phyloP scores from a whole-genome alignment of 2,888 invertebrate genomes.

The Eilema griseolum region DNA sequence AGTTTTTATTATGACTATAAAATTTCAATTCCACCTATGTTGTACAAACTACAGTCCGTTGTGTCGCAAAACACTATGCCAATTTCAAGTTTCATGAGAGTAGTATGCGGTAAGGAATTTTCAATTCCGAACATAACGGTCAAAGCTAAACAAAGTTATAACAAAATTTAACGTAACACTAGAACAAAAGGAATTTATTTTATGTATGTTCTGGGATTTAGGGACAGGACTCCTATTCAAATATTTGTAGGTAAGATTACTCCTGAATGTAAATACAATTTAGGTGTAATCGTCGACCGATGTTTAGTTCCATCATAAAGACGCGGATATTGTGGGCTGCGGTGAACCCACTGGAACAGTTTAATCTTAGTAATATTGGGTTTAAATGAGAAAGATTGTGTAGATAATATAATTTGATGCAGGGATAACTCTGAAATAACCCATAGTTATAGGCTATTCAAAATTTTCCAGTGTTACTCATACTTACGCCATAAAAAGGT shows the following conservation, averaged over 20 bases:
- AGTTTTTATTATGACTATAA: background rate
- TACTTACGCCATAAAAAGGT: too few species aligned
- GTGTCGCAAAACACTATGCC: constrained; percentile 42
- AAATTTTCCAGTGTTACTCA: too few species aligned
- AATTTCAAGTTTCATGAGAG: constrained; percentile 46
- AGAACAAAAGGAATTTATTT: constrained; percentile 43
- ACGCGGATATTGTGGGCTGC: background rate
- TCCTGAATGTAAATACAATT: constrained; percentile 6
- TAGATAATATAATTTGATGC: too few species aligned
- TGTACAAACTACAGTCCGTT: background rate
- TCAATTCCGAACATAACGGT: constrained; percentile 50
- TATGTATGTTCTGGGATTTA: constrained; percentile 35
- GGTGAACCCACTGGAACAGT: background rate
- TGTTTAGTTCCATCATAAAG: background rate
- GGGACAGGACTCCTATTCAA: constrained; percentile 22
- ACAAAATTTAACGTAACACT: constrained; percentile 46
- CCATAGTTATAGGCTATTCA: too few species aligned
- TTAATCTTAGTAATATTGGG: background rate
- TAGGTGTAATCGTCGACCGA: background rate
- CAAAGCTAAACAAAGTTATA: constrained; percentile 48
- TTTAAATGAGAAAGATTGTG: too few species aligned
- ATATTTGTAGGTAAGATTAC: constrained; percentile 23
- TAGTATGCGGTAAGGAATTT: constrained; percentile 48
- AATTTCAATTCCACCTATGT: background rate
- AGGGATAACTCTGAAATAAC: too few species aligned